Evolutionary conservation across 2,888 invertebrate genomes (phyloP), one percentile per base, ranked within the genome.

Genomic region (Uropetala carovei): DNA sequence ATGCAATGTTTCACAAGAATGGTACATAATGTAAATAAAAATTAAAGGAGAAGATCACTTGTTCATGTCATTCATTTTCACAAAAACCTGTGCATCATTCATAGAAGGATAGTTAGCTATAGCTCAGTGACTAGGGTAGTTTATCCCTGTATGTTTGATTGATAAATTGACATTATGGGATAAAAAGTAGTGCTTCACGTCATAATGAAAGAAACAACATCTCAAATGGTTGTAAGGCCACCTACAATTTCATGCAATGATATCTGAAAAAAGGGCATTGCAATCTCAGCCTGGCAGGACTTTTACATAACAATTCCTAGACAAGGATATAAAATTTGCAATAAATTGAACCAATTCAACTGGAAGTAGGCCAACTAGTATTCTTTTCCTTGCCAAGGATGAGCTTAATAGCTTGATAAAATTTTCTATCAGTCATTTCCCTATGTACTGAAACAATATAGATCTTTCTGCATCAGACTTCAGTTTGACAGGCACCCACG

Each of bases 301-400:
- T 86, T 64, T 27, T 27, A 30, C 18, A 13, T 27, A 30, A 86
- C 86, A 27, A 30, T 18, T 86, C 27, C 58, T 18, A 59, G 86
- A 86, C 27, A 58, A 86, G 60, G 86, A 86, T 59, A 60, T 86
- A 16, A 86, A 86, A 86, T 30, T 60, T 86, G n/a, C 58, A 64
- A 86, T 86, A 18, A 60, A 30, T 30, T 57, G 57, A 85, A 85
- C 64, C 43, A 89, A 56, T 57, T 18, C 59, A 30, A 86, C 86
- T 27, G 86, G 89, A 68, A 68, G 64, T 89, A 89, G 89, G 68
- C 89, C 89, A 89, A 43, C 59, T 68, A 89, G 64, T n/a, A 89
- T 68, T 89, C 89, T 68, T 89, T 89, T 68, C 89, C 64, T 89
- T 68, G 89, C 89, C 89, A 89, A 89, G 89, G 68, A 89, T 68